These are phyloP conservation scores for Drosophila silvestris DNA, from an alignment of 2,888 invertebrate genomes.

Conservation along the genomic window DNA sequence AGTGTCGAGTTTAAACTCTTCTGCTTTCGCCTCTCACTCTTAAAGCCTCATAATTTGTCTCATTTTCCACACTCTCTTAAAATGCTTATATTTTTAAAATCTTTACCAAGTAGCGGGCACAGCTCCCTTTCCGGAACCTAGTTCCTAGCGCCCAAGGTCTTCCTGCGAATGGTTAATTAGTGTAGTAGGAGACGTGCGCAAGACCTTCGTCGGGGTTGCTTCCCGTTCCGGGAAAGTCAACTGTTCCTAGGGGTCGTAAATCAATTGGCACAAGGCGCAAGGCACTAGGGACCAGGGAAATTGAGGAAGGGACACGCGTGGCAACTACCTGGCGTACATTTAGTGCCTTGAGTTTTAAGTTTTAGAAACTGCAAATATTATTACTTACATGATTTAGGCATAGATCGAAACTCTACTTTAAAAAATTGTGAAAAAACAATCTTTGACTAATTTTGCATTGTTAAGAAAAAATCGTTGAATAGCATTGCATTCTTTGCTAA, in stretches of 20 bases:
- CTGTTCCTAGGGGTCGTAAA: conserved; percentile 73
- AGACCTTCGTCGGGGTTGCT: conserved; percentile 53
- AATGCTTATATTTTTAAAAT: not conserved
- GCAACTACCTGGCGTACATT: conserved; percentile 2
- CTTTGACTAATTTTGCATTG: no score
- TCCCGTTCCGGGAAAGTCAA: conserved; percentile 78
- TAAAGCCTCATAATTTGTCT: no score
- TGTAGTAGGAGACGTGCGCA: conserved; percentile 43
- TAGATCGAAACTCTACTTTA: no score
- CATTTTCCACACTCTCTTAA: not conserved
- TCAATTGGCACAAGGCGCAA: conserved; percentile 74
- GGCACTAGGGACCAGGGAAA: conserved; percentile 18
- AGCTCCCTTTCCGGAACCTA: not conserved
- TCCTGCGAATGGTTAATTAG: conserved; percentile 41
- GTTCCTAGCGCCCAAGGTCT: conserved; percentile 9
- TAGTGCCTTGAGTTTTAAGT: not conserved
- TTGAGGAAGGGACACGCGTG: conserved; percentile 8
- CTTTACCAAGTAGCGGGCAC: not conserved
- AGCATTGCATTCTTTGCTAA: no score
- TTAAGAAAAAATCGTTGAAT: no score
- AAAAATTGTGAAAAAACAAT: no score
- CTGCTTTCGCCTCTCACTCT: no score
- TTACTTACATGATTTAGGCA: not conserved
- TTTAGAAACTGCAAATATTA: not conserved
- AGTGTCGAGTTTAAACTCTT: not conserved